Evolutionary conservation across 2,797 vertebrate genomes (phyloP).

Genomic region (Cossypha niveicapilla): DNA sequence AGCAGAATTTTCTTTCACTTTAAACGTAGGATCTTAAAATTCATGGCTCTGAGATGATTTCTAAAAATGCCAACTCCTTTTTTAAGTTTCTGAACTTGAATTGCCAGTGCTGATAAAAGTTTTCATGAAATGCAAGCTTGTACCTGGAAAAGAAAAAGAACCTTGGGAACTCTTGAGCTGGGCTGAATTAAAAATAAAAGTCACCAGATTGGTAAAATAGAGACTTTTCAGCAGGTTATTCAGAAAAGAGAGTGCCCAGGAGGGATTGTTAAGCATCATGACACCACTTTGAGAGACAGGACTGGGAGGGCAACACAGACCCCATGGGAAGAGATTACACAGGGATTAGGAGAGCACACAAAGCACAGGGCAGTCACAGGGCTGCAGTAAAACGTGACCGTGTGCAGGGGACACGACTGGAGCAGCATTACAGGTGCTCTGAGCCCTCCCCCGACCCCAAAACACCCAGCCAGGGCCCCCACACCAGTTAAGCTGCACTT

Average conservation of each 20-base stretch:
- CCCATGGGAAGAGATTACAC: not conserved
- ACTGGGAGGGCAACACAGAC: not conserved
- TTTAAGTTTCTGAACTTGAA: not conserved
- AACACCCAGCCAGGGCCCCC: not conserved
- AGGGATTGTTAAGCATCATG: not conserved
- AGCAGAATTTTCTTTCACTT: not conserved
- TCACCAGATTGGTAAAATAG: not conserved
- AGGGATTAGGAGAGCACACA: not conserved
- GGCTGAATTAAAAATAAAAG: not conserved
- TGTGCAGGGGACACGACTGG: accelerated
- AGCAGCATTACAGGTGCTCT: not conserved
- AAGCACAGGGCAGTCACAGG: not conserved
- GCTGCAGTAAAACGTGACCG: accelerated
- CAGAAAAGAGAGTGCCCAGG: not conserved
- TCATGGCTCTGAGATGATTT: not conserved
- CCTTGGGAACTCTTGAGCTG: not conserved
- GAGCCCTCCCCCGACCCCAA: not conserved
- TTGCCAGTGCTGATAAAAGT: not conserved
- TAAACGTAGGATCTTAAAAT: not conserved
- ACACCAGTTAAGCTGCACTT: not conserved
- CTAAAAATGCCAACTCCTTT: not conserved
- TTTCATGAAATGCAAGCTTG: not conserved
- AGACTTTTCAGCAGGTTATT: not conserved
- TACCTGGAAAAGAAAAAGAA: not conserved
- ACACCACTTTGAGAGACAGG: not conserved